These are phyloP conservation scores for Virgularia gustaviana DNA, from an alignment of 92 coral and sea anemone genomes.

Conservation along the genomic window DNA sequence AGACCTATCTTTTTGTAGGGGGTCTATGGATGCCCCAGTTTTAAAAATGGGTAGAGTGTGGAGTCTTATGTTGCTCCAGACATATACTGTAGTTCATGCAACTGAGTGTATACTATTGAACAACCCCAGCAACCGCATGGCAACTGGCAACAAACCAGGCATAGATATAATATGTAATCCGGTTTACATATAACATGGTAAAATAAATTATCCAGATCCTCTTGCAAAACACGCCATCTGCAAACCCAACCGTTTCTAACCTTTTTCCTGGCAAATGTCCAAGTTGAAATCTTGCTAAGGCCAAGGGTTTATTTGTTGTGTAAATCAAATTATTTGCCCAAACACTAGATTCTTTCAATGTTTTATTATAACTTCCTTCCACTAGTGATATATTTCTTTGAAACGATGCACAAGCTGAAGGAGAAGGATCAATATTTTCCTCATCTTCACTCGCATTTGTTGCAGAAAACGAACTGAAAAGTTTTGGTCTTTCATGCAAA, in stretches of 20 bases:
- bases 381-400: neutral
- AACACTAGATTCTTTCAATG: slow-evolving; percentile 7
- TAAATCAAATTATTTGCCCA: slow-evolving; percentile 2
- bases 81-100: too few species aligned
- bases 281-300: neutral
- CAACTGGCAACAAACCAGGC: neutral
- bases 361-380: neutral
- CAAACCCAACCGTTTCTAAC: too few species aligned
- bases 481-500: slow-evolving; percentile 42
- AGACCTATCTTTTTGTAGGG: too few species aligned
- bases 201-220: too few species aligned
- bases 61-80: too few species aligned
- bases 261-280: slow-evolving; percentile 23
- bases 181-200: too few species aligned
- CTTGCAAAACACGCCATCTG: too few species aligned
- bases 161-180: neutral
- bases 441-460: slow-evolving; percentile 51
- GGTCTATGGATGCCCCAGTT: too few species aligned
- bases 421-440: slow-evolving; percentile 2
- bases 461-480: slow-evolving; percentile 74
- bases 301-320: neutral
- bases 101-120: too few species aligned
- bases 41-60: too few species aligned
- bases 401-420: slow-evolving; percentile 5
- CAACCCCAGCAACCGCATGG: too few species aligned